These are phyloP conservation scores for Dryobotodes eremita DNA, from an alignment of 2,888 invertebrate genomes.

Conservation along the genomic window DNA sequence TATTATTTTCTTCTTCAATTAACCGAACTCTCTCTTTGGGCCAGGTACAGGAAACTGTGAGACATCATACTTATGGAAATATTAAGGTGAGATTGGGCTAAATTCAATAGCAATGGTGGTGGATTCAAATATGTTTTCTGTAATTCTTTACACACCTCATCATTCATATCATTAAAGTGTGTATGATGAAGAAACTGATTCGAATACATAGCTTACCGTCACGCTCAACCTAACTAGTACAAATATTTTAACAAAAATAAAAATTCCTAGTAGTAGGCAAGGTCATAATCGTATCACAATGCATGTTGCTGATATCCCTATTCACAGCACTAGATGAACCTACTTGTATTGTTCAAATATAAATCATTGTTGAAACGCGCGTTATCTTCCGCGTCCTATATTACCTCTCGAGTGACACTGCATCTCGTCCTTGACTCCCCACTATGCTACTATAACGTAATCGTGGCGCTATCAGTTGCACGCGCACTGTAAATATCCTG, in stretches of 20 bases:
- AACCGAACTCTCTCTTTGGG: conserved; percentile 90
- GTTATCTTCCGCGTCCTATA: conserved; percentile 79
- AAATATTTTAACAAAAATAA: conserved; percentile 35
- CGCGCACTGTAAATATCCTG: conserved; percentile 86
- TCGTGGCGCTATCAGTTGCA: conserved; percentile 85
- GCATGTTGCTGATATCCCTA: conserved; percentile 50
- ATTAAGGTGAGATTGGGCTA: conserved; percentile 91
- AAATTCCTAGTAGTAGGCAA: conserved; percentile 11
- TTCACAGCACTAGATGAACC: conserved; percentile 45
- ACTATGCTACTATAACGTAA: conserved; percentile 74
- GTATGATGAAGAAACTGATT: conserved; percentile 11
- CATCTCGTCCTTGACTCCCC: conserved; percentile 85
- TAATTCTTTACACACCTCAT: conserved; percentile 18
- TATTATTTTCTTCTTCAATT: conserved; percentile 84
- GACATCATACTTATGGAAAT: conserved; percentile 93
- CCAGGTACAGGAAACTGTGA: conserved; percentile 93
- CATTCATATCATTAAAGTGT: conserved; percentile 1
- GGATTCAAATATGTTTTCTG: conserved; percentile 45
- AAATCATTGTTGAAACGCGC: conserved; percentile 64
- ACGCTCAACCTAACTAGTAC: conserved; percentile 20
- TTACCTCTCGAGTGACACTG: conserved; percentile 78
- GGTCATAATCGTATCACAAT: conserved; percentile 38
- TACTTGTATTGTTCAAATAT: conserved; percentile 49
- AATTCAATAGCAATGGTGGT: conserved; percentile 74
- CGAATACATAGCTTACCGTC: conserved; percentile 12